phyloP scores from a whole-genome alignment of 2,888 invertebrate species.

The Rhamphomyia laevipes region DNA sequence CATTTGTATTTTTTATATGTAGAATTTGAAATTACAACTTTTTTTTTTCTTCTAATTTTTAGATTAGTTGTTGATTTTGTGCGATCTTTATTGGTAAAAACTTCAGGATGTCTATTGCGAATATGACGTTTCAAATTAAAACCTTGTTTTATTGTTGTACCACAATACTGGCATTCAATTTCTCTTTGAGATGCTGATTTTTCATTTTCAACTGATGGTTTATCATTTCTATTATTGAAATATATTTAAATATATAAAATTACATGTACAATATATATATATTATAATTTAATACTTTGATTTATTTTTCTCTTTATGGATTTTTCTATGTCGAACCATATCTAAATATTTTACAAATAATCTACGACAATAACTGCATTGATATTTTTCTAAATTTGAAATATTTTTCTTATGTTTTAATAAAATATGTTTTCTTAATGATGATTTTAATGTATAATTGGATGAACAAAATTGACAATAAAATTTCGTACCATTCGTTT shows the following conservation, averaged over 20 bases:
- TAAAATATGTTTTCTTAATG: not conserved
- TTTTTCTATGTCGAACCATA: not conserved
- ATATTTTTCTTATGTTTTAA: not conserved
- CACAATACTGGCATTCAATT: not conserved
- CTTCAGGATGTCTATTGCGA: too few relatives aligned
- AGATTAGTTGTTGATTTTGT: too few relatives aligned
- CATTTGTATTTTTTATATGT: not conserved
- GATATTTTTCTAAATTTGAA: not conserved
- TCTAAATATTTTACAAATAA: not conserved
- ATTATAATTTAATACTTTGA: not conserved
- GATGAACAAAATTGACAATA: not conserved
- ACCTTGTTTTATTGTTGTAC: not conserved
- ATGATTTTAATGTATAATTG: not conserved
- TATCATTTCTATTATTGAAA: too few relatives aligned
- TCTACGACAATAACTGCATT: not conserved
- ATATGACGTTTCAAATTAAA: too few relatives aligned
- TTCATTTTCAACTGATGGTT: too few relatives aligned
- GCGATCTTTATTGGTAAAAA: too few relatives aligned
- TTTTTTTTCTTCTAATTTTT: too few relatives aligned
- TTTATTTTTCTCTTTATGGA: not conserved
- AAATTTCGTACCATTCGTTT: not conserved
- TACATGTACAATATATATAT: not conserved
- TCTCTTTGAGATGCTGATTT: too few relatives aligned
- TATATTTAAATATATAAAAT: not conserved
- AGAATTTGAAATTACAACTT: too few relatives aligned